A percentile compares a stretch with the other conserved stretches of the same genome.
phyloP scores from a whole-genome alignment of 2,113 vertebrate genomes.

The Heliornis fulica region DNA sequence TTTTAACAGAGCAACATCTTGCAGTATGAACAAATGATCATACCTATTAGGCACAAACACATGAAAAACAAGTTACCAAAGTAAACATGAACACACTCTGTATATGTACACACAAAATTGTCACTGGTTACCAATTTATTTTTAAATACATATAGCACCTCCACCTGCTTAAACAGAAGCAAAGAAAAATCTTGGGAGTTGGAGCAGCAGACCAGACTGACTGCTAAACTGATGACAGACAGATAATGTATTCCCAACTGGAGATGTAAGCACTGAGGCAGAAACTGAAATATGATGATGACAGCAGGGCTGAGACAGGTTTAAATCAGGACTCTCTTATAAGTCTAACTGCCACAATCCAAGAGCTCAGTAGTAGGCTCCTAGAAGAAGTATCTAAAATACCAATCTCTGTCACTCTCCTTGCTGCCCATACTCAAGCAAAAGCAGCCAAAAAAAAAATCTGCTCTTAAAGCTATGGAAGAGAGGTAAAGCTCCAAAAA shows the following conservation, averaged over 20 bases:
- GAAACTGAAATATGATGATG: background rate
- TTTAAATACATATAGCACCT: background rate
- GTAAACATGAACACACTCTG: background rate
- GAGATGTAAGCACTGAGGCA: background rate
- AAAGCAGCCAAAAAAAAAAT: background rate
- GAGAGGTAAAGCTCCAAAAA: background rate
- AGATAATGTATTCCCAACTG: background rate
- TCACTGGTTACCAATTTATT: background rate
- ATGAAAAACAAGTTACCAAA: background rate
- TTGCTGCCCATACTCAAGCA: background rate
- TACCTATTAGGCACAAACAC: background rate
- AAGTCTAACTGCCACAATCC: background rate
- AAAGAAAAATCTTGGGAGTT: background rate
- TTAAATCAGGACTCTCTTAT: background rate
- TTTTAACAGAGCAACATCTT: background rate
- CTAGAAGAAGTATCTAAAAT: background rate
- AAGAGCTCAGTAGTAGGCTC: background rate
- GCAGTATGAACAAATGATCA: background rate
- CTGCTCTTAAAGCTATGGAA: background rate
- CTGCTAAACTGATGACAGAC: background rate
- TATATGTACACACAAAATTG: background rate
- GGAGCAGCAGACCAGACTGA: background rate
- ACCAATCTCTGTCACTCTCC: background rate
- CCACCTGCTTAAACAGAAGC: background rate
- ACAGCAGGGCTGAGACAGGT: background rate